Base-by-base conservation (phyloP, 2,113 vertebrate genomes). In the Tragelaphus imberbis region DNA sequence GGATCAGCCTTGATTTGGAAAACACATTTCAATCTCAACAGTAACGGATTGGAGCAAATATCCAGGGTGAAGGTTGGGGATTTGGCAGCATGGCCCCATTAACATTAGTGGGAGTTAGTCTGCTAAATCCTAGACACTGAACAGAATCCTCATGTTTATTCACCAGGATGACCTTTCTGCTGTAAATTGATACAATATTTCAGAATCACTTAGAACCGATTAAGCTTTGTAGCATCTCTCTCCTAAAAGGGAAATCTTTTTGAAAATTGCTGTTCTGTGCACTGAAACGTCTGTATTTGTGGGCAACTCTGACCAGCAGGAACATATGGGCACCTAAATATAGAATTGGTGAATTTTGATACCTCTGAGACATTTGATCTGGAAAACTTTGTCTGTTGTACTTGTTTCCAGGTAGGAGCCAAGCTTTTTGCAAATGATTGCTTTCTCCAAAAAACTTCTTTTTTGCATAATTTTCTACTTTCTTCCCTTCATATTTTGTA, bases 101-200 rank as follows among this genome's bases (percentile, higher is more conserved):
- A 98, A 91, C 81, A 84, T 98, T 97, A 98, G 96, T 96, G 92
- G 95, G 86, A 91, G 91, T 96, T 95, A 96, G 98, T 89, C 86
- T 88, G 91, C 81, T 98, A 97, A 98, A 98, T 98, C 94, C 97
- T 90, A 90, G 59, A 30, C 89, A 59, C 81, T 85, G 94, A 97
- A n/a, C 40, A 90, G 94, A 98, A 98, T 94, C 77, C 84, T 97
- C 63, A 27, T 98, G n/a, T 98, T 98, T 98, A 91, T 95, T 97
- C 92, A 97, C 77, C 81, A 98, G 5, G 4, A 58, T 98, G 96
- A 98, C 93, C 96, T 99, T 98, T 97, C 77, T 92, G 77, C 97
- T 98, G 61, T 96, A 98, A 98, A 98, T 97, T 97, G 98, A 97
- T 95, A 97, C 4, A 98, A 96, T 98, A 98, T 98, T 99, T 99